phyloP scores from a whole-genome alignment of 1,140 invertebrate species.

The Caenorhabditis latens region DNA sequence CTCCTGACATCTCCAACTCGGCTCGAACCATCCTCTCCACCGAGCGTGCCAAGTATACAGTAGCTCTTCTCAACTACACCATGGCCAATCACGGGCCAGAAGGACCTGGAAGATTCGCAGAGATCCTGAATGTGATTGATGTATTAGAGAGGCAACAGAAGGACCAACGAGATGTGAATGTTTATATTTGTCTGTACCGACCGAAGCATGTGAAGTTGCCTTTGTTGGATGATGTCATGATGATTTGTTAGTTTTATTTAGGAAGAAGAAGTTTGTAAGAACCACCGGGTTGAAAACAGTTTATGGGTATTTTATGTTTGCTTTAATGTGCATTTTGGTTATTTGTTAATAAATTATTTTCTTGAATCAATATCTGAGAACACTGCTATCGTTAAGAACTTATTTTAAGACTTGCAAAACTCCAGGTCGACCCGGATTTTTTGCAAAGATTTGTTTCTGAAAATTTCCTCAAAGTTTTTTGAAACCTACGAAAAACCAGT shows the following conservation, averaged over 20 bases:
- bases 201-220: slow-evolving; percentile 24
- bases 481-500: too few relatives aligned
- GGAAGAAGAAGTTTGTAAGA: background rate
- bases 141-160: slow-evolving; percentile 18
- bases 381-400: too few relatives aligned
- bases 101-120: background rate
- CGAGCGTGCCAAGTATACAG: slow-evolving; percentile 22
- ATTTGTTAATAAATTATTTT: too few relatives aligned
- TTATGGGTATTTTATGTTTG: background rate
- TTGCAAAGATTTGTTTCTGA: too few relatives aligned
- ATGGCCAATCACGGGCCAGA: background rate
- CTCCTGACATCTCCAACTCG: background rate
- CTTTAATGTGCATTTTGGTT: background rate
- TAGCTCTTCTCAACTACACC: slow-evolving; percentile 13
- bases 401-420: too few relatives aligned
- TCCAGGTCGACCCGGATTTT: too few relatives aligned
- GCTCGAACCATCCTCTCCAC: background rate
- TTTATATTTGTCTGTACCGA: slow-evolving; percentile 3
- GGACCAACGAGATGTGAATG: slow-evolving; percentile 11
- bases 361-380: too few relatives aligned
- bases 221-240: slow-evolving; percentile 26
- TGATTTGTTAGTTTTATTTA: slow-evolving; percentile 13
- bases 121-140: slow-evolving; percentile 32
- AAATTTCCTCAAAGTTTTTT: too few relatives aligned
- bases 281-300: background rate